Base-by-base conservation (phyloP, 92 coral and sea anemone genomes). In the Epizoanthus rinbou region DNA sequence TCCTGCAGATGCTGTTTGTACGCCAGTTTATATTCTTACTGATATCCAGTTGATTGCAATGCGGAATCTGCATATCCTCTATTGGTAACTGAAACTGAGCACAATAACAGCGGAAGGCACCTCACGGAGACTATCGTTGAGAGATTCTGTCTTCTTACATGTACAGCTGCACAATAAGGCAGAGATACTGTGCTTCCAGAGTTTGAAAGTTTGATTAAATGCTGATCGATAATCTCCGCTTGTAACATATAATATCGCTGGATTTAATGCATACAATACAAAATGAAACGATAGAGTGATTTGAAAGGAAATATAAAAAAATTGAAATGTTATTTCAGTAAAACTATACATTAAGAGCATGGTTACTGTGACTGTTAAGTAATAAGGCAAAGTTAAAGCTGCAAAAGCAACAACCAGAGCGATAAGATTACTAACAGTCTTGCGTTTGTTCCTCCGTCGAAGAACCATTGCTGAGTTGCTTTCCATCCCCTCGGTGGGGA, bases 201-300 rank as follows among this genome's bases (percentile, higher is more conserved):
- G 0, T 25, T 73, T 53, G 39, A 73, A 50, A 21, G 43, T 50
- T 73, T 73, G 62, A 21, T 73, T 73, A 41, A 53, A 73, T 16
- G 63, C 79, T 22, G 24, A 8, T 19, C 43, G 79, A 52, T 73
- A 73, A 19, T 73, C 79, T 4, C 43, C 25, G 79, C 79, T 73
- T 18, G 62, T 57, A 19, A 73, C 1, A 13, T 69, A 69, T 1
- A 69, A 3, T 5, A 69, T 9, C n/a, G 6, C 19, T 5, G 74
- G 74, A 4, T 69, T 69, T 69, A 69, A 25, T 1, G 74, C 57
- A 69, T 3, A 41, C 13, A 69, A 3, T 54, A 69, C n/a, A n/a
- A 17, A 69, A 35, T 69, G 6, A 3, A 69, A 18, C 5, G 39
- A 66, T 24, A 11, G 3, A 66, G 18, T 23, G 31, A 65, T 18